These are phyloP conservation scores for Gobio gobio DNA, from an alignment of 2,113 vertebrate species.

Conservation along the genomic window DNA sequence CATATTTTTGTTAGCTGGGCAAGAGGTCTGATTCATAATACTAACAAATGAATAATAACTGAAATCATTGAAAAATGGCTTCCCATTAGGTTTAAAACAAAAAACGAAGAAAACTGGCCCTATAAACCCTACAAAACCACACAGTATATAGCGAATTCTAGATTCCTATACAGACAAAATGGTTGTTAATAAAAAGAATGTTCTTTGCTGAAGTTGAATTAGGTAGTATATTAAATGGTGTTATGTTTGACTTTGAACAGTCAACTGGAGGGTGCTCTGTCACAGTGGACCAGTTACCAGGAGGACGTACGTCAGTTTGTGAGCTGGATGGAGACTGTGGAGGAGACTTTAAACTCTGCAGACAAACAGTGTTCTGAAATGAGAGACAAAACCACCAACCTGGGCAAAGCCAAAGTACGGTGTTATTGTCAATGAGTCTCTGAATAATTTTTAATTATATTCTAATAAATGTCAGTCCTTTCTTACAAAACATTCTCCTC, in stretches of 20 bases:
- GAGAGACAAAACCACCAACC: slow-evolving; percentile 87
- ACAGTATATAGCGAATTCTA: neutral
- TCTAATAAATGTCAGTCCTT: neutral
- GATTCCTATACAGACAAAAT: neutral
- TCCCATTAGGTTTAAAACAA: neutral
- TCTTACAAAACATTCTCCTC: neutral
- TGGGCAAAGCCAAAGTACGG: slow-evolving; percentile 90
- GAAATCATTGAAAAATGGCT: neutral
- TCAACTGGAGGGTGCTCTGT: slow-evolving; percentile 93
- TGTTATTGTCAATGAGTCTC: neutral
- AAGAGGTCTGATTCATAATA: neutral
- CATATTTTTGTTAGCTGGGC: too few species aligned
- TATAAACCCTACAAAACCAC: too few species aligned
- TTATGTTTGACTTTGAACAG: slow-evolving; percentile 70
- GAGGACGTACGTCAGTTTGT: slow-evolving; percentile 93
- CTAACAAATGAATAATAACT: neutral
- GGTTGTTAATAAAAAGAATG: neutral
- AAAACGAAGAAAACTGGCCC: neutral
- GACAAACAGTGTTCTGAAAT: slow-evolving; percentile 87
- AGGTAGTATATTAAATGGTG: neutral
- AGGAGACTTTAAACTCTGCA: slow-evolving; percentile 82
- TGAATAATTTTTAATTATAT: neutral
- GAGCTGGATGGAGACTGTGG: slow-evolving; percentile 90
- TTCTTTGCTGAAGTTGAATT: neutral
- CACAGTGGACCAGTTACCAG: slow-evolving; percentile 97